Evolutionary conservation across 2,888 invertebrate genomes (phyloP), one percentile per base, ranked within the genome.

Genomic region (Rhodophaea formosa): DNA sequence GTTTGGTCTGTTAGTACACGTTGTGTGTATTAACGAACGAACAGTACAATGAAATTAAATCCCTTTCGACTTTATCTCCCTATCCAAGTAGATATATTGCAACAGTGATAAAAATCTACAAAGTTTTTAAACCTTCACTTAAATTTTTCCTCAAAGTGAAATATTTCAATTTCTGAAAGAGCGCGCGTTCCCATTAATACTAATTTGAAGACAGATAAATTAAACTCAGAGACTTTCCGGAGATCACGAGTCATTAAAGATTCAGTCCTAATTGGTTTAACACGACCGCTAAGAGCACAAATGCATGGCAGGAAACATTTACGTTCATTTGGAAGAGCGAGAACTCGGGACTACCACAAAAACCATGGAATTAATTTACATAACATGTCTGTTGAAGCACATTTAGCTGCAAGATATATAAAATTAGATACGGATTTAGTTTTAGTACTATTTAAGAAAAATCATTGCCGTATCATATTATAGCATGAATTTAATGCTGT

Each of bases 141-240:
- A 23, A 23, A 23, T 5, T 5, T 23, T 23, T 23, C 5, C 23
- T 23, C 23, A 5, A 23, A 23, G 23, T 23, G n/a, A 39, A 10
- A 39, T 39, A n/a, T 39, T 12, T 39, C 12, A 39, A n/a, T 39
- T 39, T 3, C 23, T 23, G 46, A 23, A 46, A 46, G 12, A 23
- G 17, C 5, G 23, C 12, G 8, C 12, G 39, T 51, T 12, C 16
- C 16, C 17, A 17, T 17, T 51, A 8, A 51, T n/a, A 51, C 35
- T 16, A 39, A 51, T 51, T 35, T 51, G 16, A 51, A 51, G 35
- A 17, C 12, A 16, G n/a, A 51, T 51, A 51, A 51, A 51, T 49
- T 49, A 49, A 49, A 30, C 8, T 16, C 15, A 32, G 16, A 51
- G 35, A 39, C 51, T 51, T 35, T 51, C 51, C 14, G 32, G 16